Base-by-base conservation (phyloP, 2,797 vertebrate genomes). In the Squalus acanthias region DNA sequence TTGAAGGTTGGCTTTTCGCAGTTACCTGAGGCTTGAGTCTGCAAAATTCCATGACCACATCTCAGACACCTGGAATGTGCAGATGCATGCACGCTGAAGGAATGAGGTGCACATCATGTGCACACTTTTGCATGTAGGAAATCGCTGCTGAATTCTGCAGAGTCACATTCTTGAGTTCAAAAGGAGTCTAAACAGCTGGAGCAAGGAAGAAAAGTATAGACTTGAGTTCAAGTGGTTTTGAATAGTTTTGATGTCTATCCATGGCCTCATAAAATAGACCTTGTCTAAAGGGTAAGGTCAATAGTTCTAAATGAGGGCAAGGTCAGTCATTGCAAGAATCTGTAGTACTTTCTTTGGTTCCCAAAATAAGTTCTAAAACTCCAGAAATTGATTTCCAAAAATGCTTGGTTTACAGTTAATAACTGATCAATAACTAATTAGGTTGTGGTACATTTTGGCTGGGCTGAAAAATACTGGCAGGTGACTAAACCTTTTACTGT, bases 371-470 rank as follows among this genome's bases (percentile, higher is more conserved):
- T 33, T 57, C 29, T 57, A 53, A 46, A 76, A 29, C 10, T 74
- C 15, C 29, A 33, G 33, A 95, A 24, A 95, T 57, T 70, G 50
- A 57, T 53, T 95, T 76, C 60, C 46, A 74, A 57, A 91, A 60
- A 57, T 60, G 13, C n/a, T 74, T 53, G 33, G 70, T 95, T 93
- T 95, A 74, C 70, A n/a, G 50, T 74, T 53, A 70, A 74, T n/a
- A 95, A 33, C 29, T 72, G 70, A 76, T 76, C 70, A 95, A 91
- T 95, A 95, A 95, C 74, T 26, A 74, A 95, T 76, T 95, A 76
- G 70, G 79, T 17, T 92, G 53, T 65, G 89, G 89, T 92, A 92
- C 13, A 65, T 92, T 74, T 39, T 95, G 50, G 53, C 94, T 24
- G 46, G 70, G 26, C 70, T 95, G 70, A 70, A 26, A 72, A 74